Evolutionary conservation across 2,888 invertebrate genomes (phyloP).

Genomic region (Pelosia muscerda): DNA sequence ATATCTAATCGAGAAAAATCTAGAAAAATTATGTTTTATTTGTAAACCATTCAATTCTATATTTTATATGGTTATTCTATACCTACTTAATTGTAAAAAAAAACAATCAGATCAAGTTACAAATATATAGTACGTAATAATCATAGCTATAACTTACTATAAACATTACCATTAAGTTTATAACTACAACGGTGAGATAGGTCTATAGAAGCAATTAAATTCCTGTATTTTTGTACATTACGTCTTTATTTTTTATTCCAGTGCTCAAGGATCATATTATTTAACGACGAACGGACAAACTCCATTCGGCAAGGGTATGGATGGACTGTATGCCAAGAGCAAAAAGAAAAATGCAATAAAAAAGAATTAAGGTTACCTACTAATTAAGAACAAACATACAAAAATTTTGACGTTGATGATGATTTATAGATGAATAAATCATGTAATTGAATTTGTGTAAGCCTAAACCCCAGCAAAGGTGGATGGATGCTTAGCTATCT

Average conservation of each 20-base stretch:
- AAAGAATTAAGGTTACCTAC: constrained; percentile 36
- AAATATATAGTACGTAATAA: too few relatives aligned
- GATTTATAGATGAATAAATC: not conserved
- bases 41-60: too few relatives aligned
- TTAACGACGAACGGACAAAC: constrained; percentile 76
- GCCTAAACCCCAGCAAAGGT: too few relatives aligned
- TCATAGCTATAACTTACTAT: too few relatives aligned
- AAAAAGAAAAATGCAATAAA: constrained; percentile 63
- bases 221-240: not conserved
- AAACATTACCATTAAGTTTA: too few relatives aligned
- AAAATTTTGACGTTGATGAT: not conserved
- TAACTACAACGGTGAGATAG: not conserved
- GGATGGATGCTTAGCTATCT: not conserved
- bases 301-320: constrained; percentile 82
- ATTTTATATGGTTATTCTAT: too few relatives aligned
- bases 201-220: not conserved
- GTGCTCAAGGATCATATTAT: constrained; percentile 80
- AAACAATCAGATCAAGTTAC: too few relatives aligned
- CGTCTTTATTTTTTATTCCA: constrained; percentile 59
- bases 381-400: not conserved
- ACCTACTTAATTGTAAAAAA: too few relatives aligned
- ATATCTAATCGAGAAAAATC: too few relatives aligned
- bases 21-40: too few relatives aligned
- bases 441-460: not conserved
- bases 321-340: constrained; percentile 73